Evolutionary conservation across 2,797 vertebrate species (phyloP), one percentile per base, ranked within the genome.

Genomic region (Mareca strepera): DNA sequence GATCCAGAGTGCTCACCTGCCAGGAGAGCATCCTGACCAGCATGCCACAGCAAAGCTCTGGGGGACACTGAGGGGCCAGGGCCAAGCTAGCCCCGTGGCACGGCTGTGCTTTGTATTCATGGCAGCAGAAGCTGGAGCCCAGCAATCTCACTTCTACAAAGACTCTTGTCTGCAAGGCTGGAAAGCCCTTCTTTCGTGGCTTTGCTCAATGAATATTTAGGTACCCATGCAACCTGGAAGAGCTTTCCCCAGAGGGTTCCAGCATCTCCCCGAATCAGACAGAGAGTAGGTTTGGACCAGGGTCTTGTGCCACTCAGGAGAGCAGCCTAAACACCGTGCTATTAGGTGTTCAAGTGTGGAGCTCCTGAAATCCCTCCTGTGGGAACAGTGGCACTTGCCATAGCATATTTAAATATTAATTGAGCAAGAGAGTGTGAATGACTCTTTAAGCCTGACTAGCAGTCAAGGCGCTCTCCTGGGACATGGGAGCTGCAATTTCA

Each of bases 361-460:
- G 81, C 68, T 94, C 86, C 90, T 0, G 8, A 88, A 94, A 94
- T 95, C 72, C 64, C 90, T 95, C 90, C 94, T 94, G 86, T 86
- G 94, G 90, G 95, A 96, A 41, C 75, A 85, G 72, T 87, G 92
- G 78, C 95, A 94, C 81, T 96, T 96, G 92, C 90, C 78, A 92
- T 78, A 85, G 60, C 10, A 4, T 95, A 96, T 95, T 96, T 96
- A 96, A 96, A 96, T 95, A 96, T 96, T 96, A 96, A 96, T 96
- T 96, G 92, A 95, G 95, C 92, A 96, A 96, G 94, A 94, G 86
- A 93, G 86, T 93, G 88, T 90, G 94, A 95, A 94, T 95, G 95
- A 95, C 93, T 96, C 86, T 95, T 95, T 95, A 96, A 96, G 93
- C 92, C 91, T 96, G 90, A 95, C 88, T 95, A 95, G 90, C 69